Base-by-base conservation (phyloP, 2,797 vertebrate species). In the Perodicticus potto region DNA sequence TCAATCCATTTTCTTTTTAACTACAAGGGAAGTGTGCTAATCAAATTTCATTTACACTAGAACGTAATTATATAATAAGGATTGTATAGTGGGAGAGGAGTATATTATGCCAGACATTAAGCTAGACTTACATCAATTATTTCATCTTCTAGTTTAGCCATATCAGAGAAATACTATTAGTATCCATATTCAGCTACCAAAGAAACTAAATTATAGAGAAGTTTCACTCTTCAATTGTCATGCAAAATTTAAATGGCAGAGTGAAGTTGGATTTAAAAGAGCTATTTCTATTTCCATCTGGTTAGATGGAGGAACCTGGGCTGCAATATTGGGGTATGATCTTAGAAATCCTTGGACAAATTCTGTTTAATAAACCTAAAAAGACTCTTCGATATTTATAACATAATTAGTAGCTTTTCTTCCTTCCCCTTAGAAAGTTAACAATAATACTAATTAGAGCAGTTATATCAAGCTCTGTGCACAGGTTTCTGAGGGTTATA, bases 1-100 rank as follows among this genome's bases (percentile, higher is more conserved):
- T 76, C 55, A 86, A 86, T 23, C 7, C 14, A 57, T 49, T 74
- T 90, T 61, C 20, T 87, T 91, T 91, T 93, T 32, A 89, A 55
- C 12, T 94, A 43, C 74, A 89, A 59, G 7, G 32, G 9, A 93
- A 78, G 11, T 70, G 19, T 77, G 34, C 9, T 83, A 90, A 72
- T 67, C 32, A 70, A 86, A 8, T 57, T 61, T n/a, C 84, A 45
- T 73, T 86, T 82, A 55, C 2, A 53, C 43, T 69, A 40, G 5
- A 37, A 37, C 37, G 70, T 37, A 40, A 43, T 86, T 67, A n/a
- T 34, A 69, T 19, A 69, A n/a, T 34, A 10, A 69, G n/a, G 65
- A 69, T 34, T 69, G 17, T 69, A 4, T 73, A 67, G 37, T 87
- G 34, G 73, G 53, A 91, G 25, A 13, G 86, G 76, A 81, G 37